Conservation (phyloP, 2,888 invertebrate genomes). For the Ernsta delagoae region DNA sequence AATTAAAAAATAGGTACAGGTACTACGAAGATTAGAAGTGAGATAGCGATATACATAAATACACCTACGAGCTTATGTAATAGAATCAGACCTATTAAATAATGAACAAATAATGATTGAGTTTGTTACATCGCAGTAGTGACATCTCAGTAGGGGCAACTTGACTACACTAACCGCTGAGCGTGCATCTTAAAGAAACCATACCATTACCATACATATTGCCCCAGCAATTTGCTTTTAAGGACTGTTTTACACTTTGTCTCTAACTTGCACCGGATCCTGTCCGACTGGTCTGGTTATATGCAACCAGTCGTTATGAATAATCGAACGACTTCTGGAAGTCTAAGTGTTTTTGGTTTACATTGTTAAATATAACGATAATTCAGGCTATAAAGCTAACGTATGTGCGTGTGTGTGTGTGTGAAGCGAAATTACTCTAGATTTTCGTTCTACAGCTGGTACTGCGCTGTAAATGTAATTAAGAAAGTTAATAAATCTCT, state of each 20-base stretch:
- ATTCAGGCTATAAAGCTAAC: background rate
- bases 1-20: too few relatives aligned
- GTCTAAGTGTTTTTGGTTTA: slow-evolving; percentile 16
- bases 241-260: slow-evolving; percentile 47
- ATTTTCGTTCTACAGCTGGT: background rate
- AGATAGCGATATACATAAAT: too few relatives aligned
- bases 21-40: too few relatives aligned
- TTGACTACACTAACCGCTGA: slow-evolving; percentile 6
- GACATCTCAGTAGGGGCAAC: too few relatives aligned
- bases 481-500: too few relatives aligned
- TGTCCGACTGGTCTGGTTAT: slow-evolving; percentile 50
- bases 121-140: too few relatives aligned
- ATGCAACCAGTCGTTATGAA: slow-evolving; percentile 50
- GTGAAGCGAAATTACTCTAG: background rate
- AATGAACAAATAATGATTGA: too few relatives aligned
- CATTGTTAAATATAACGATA: slow-evolving; percentile 6
- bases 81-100: too few relatives aligned
- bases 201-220: slow-evolving; percentile 45
- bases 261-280: slow-evolving; percentile 49
- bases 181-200: slow-evolving; percentile 32
- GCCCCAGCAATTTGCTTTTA: slow-evolving; percentile 42
- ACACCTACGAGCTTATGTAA: too few relatives aligned
- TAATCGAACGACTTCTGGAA: slow-evolving; percentile 19
- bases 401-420: background rate
- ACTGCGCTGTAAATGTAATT: too few relatives aligned